phyloP scores from a whole-genome alignment of 2,113 vertebrate species.

The Macquaria ambigua region DNA sequence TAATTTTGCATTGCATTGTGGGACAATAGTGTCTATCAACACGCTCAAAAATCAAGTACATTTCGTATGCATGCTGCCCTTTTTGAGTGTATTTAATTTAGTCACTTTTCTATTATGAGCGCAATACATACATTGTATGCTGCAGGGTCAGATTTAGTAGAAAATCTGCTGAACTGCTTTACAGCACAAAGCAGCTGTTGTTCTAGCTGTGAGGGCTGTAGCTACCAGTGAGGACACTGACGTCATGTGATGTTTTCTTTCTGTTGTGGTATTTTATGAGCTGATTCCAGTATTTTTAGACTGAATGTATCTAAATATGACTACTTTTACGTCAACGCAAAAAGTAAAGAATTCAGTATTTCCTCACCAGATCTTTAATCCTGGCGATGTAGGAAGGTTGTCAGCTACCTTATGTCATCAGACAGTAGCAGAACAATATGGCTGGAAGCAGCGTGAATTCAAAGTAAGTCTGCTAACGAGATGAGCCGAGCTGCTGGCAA shows the following conservation, averaged over 20 bases:
- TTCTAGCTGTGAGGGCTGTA: not conserved
- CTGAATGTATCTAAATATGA: not conserved
- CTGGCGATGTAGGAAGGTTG: constrained; percentile 8
- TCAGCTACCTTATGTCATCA: constrained; percentile 41
- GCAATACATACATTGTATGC: not conserved
- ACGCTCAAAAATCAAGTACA: not conserved
- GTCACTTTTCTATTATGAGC: not conserved
- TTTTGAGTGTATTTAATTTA: not conserved
- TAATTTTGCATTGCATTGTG: too few relatives aligned
- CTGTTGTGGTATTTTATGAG: not conserved
- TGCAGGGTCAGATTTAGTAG: not conserved
- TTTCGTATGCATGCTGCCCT: too few relatives aligned
- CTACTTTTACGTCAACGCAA: not conserved
- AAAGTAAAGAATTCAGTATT: not conserved
- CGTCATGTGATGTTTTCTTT: not conserved
- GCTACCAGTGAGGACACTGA: not conserved
- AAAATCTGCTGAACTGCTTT: not conserved
- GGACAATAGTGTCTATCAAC: not conserved
- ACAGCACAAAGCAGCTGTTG: not conserved
- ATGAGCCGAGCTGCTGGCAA: constrained; percentile 66
- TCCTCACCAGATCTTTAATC: not conserved
- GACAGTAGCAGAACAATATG: constrained; percentile 46
- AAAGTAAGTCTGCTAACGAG: constrained; percentile 70
- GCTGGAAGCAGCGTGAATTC: constrained; percentile 56
- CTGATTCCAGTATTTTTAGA: not conserved